phyloP scores from a whole-genome alignment of 2,113 vertebrate species.

The Cygnus atratus region DNA sequence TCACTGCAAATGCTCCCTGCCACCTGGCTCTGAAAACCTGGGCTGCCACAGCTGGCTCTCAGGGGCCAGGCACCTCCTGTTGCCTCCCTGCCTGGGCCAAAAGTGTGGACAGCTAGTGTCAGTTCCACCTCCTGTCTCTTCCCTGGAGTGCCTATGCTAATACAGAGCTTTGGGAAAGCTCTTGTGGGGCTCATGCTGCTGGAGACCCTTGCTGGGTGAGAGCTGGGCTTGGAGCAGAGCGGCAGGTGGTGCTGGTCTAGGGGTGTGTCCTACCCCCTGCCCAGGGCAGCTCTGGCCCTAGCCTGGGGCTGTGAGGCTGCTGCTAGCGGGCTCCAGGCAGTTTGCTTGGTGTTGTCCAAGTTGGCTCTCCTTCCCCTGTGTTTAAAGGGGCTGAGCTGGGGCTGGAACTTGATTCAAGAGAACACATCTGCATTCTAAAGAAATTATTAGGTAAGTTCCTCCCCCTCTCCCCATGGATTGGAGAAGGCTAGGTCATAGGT shows the following conservation, averaged over 20 bases:
- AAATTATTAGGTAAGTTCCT: not conserved
- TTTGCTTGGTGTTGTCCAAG: not conserved
- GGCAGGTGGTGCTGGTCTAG: not conserved
- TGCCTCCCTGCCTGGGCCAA: not conserved
- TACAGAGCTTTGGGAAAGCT: not conserved
- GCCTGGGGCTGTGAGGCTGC: not conserved
- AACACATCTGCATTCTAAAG: not conserved
- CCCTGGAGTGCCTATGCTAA: fast-evolving
- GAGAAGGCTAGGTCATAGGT: not conserved
- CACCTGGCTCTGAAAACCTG: not conserved
- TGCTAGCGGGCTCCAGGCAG: not conserved
- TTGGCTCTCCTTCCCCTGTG: not conserved
- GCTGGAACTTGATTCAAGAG: not conserved
- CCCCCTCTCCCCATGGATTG: not conserved
- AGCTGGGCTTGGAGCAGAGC: not conserved
- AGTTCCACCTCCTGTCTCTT: not conserved
- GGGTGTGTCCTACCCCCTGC: not conserved
- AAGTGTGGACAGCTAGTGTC: not conserved
- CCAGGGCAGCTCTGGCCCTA: not conserved
- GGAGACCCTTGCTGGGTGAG: not conserved
- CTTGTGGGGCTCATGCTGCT: not conserved
- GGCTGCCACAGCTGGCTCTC: not conserved
- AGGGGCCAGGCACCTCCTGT: fast-evolving
- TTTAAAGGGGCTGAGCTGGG: not conserved
- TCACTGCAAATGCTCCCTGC: not conserved